phyloP scores from a whole-genome alignment of 1,140 invertebrate genomes.

The Helicoverpa armigera region DNA sequence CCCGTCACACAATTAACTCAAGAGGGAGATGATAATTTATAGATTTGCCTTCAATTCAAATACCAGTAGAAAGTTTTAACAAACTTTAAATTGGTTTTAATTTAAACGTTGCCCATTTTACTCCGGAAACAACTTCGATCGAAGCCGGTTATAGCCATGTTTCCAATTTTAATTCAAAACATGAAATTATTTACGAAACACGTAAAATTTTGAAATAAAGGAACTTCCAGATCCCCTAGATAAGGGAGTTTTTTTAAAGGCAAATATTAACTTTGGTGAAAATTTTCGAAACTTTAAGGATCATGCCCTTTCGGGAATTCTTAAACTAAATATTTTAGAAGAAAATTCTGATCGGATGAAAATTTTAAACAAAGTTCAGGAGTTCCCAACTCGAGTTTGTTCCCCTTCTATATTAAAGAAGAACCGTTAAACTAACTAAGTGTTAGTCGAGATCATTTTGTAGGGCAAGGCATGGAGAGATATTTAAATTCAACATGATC shows the following conservation, averaged over 20 bases:
- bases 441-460: neutral
- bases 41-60: constrained; percentile 43
- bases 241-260: constrained; percentile 5
- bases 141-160: neutral
- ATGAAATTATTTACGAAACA: neutral
- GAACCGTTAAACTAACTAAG: neutral
- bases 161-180: neutral
- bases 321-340: constrained; percentile 38
- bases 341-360: constrained; percentile 36
- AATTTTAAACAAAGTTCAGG: constrained; percentile 27
- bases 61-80: constrained; percentile 27
- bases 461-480: neutral
- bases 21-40: constrained; percentile 39
- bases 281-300: constrained; percentile 12
- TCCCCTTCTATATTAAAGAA: constrained; percentile 21
- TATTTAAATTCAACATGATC: too few relatives aligned
- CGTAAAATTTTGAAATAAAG: neutral
- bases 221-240: neutral
- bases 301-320: constrained; percentile 15
- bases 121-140: neutral
- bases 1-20: constrained; percentile 30
- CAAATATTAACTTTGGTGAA: constrained; percentile 11
- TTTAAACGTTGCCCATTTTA: constrained; percentile 38
- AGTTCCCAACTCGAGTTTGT: constrained; percentile 1
- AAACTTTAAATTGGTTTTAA: constrained; percentile 41